Conservation (phyloP, 2,113 vertebrate genomes). For the Eublepharis macularius region DNA sequence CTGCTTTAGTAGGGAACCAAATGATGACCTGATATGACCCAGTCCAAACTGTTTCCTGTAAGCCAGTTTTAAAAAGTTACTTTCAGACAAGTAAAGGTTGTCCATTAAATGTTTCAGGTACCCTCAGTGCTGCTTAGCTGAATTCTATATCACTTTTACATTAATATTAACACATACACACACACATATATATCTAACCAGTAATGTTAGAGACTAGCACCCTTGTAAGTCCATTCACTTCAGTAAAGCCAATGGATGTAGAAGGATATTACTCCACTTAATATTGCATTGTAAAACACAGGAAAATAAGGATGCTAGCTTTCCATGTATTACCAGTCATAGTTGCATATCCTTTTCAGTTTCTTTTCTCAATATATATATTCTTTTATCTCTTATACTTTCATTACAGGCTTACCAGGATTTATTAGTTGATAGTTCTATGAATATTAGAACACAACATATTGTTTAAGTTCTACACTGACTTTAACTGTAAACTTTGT, state of each 20-base stretch:
- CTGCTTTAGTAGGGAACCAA: background rate
- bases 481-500: constrained; percentile 66
- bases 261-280: no score
- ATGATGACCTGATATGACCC: background rate
- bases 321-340: constrained; percentile 26
- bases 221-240: no score
- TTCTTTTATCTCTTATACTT: constrained; percentile 56
- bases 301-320: constrained; percentile 51
- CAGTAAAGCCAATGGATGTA: no score
- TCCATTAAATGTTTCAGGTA: background rate
- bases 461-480: constrained; percentile 66
- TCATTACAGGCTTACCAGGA: constrained; percentile 68
- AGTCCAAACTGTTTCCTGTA: background rate
- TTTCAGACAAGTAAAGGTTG: background rate
- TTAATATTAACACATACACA: background rate
- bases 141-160: background rate
- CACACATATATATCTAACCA: no score
- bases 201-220: constrained; percentile 20
- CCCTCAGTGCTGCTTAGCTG: background rate
- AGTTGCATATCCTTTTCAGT: constrained; percentile 6
- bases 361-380: constrained; percentile 33
- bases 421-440: constrained; percentile 75
- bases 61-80: background rate
- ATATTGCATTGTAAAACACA: background rate
- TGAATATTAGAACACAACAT: constrained; percentile 70